Evolutionary conservation across 2,888 invertebrate species (phyloP).

Genomic region (Sceliomorpha sp.): DNA sequence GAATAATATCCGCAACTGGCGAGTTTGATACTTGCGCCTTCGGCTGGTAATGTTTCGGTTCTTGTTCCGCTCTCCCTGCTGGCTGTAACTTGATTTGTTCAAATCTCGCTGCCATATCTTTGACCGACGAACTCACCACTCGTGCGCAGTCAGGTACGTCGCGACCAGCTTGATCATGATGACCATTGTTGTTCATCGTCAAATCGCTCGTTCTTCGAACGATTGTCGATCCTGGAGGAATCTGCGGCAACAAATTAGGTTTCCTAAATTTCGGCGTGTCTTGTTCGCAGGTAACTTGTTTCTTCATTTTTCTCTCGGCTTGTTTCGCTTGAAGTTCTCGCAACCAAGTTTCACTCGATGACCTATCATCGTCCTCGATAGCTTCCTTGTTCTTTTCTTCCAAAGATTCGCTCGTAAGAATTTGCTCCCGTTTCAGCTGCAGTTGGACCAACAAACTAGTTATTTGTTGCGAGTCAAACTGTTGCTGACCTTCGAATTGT

Average conservation of each 20-base stretch:
- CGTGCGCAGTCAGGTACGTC: conserved; percentile 73
- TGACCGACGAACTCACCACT: conserved; percentile 82
- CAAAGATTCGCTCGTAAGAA: conserved; percentile 67
- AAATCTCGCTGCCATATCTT: conserved; percentile 91
- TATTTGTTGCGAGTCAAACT: conserved; percentile 73
- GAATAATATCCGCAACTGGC: conserved; percentile 56
- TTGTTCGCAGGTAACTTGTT: conserved; percentile 71
- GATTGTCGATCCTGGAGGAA: conserved; percentile 62
- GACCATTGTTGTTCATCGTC: conserved; percentile 70
- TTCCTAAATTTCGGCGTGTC: conserved; percentile 71
- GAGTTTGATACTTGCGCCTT: conserved; percentile 60
- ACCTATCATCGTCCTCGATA: conserved; percentile 67
- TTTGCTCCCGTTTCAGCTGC: conserved; percentile 79
- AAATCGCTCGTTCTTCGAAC: conserved; percentile 72
- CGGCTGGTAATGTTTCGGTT: conserved; percentile 29
- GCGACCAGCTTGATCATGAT: conserved; percentile 62
- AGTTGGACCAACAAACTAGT: conserved; percentile 72
- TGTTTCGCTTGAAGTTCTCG: conserved; percentile 91
- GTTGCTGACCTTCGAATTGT: conserved; percentile 55
- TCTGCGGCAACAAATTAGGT: conserved; percentile 31
- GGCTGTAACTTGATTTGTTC: conserved; percentile 82
- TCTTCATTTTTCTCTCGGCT: conserved; percentile 83
- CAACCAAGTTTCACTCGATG: conserved; percentile 85
- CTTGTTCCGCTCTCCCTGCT: conserved; percentile 65
- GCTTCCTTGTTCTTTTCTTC: conserved; percentile 69